Evolutionary conservation across 1,140 invertebrate species (phyloP).

Genomic region (Eciton burchellii): DNA sequence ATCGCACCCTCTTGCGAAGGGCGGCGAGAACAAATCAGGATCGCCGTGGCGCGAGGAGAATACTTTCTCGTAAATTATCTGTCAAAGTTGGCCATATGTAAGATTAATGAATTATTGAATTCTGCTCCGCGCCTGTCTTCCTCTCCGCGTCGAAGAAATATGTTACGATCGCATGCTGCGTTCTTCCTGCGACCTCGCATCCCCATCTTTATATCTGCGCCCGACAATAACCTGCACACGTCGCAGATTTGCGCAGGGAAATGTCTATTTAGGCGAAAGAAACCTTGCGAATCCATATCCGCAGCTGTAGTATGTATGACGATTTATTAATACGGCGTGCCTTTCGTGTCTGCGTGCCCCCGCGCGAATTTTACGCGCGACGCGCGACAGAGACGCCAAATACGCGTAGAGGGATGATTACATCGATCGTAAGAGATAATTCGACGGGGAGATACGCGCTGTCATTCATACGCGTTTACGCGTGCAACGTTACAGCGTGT

Average conservation of each 20-base stretch:
- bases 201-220: neutral
- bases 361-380: no score
- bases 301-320: constrained; percentile 63
- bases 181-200: constrained; percentile 5
- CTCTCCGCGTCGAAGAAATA: neutral
- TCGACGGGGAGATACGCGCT: no score
- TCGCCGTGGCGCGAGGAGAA: neutral
- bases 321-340: neutral
- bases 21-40: constrained; percentile 43
- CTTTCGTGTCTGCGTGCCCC: neutral
- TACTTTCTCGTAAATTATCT: constrained; percentile 24
- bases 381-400: no score
- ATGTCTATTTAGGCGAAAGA: neutral
- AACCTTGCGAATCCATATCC: neutral
- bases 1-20: neutral
- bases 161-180: constrained; percentile 27
- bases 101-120: neutral
- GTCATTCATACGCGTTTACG: no score
- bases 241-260: constrained; percentile 22
- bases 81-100: constrained; percentile 26
- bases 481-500: no score
- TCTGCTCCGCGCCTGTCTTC: neutral
- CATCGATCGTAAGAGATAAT: no score
- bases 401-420: no score
- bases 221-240: constrained; percentile 37